A percentile compares a stretch with the other conserved stretches of the same genome.
phyloP scores from a whole-genome alignment of 2,113 vertebrate genomes.

The Alligator mississippiensis region DNA sequence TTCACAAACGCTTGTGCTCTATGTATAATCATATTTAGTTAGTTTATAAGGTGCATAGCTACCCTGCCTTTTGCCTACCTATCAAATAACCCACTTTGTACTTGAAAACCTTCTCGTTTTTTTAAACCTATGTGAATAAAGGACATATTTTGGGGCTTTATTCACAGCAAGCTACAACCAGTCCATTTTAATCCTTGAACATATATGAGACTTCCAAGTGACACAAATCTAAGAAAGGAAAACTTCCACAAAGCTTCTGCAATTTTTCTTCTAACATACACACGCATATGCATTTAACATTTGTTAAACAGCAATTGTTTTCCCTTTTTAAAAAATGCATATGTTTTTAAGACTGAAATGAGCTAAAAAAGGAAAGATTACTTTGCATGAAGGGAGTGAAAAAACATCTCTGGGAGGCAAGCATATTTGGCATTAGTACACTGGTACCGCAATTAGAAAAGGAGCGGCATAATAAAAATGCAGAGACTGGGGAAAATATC shows the following conservation, averaged over 20 bases:
- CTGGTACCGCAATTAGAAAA: background rate
- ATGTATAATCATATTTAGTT: too few species aligned
- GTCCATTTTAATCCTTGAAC: background rate
- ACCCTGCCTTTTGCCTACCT: too few species aligned
- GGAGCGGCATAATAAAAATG: background rate
- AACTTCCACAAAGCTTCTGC: background rate
- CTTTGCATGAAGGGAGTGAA: background rate
- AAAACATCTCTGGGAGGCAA: background rate
- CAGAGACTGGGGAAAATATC: background rate
- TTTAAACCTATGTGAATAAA: background rate
- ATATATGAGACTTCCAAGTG: background rate
- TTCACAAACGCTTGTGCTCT: too few species aligned
- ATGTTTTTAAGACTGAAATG: background rate
- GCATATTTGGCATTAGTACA: background rate
- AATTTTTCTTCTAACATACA: background rate
- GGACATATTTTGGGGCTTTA: fast-evolving
- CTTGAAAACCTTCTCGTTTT: fast-evolving
- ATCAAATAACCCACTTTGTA: background rate
- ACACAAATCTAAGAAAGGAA: background rate
- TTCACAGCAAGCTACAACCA: background rate
- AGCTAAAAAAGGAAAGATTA: background rate
- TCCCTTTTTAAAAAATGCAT: background rate
- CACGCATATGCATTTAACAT: background rate
- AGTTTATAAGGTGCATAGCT: too few species aligned
- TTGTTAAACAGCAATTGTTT: background rate